Base-by-base conservation (phyloP, 2,888 invertebrate species). In the Ichneumon xanthorius region DNA sequence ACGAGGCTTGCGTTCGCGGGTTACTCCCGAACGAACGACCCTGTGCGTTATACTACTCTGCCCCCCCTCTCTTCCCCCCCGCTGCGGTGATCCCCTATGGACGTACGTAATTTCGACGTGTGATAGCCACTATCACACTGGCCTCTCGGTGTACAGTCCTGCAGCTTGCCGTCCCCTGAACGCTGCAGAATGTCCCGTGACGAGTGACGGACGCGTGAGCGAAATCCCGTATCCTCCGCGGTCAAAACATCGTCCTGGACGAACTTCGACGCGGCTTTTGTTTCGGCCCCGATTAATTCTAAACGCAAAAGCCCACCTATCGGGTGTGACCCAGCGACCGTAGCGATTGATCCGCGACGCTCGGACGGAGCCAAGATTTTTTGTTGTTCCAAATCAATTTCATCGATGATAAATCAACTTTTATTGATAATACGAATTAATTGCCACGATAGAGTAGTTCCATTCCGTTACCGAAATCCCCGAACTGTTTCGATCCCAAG, bases 121-220 rank as follows among this genome's bases (percentile, higher is more conserved):
- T 76, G 81, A 76, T 81, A 70, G 76, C 75, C 76, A 61, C 45
- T 48, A 48, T 48, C 45, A 48, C 45, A 61, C 75, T 48, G 73
- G 65, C 61, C 63, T 26, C 68, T 61, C 70, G 26, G 68, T 67
- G 67, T 53, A 72, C 33, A 40, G 50, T 53, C 7, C 63, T 55
- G 72, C 72, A 61, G 65, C 80, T 71, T 50, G 61, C 61, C 61
- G 19, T 26, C 30, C 63, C 11, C 37, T 11, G 33, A 16, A n/a
- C 48, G 7, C n/a, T 45, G 78, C 53, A 30, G 63, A 45, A 53
- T 67, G 37, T 76, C 76, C 50, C 65, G 75, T 81, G 80, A 81
- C 80, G 73, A 82, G 76, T 55, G 70, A 82, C 81, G 76, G 81
- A 71, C 81, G 71, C 71, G 81, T 61, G 76, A 81, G 70, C 76